Conservation (phyloP, 2,797 vertebrate genomes). For the Lindbergichthys nudifrons region DNA sequence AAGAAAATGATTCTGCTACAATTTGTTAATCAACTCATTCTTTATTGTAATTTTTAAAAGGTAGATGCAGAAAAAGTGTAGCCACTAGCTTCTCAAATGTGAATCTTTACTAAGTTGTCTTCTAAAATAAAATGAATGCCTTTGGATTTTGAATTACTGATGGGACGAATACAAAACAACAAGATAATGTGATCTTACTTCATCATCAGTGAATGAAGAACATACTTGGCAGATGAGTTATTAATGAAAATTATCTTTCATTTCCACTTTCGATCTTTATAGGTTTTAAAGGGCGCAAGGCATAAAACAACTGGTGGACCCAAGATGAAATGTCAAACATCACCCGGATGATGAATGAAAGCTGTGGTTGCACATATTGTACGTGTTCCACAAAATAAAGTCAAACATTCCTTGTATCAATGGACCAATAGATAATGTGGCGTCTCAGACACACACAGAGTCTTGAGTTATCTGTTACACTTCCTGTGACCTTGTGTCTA, state of each 20-base stretch:
- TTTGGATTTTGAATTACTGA: not conserved
- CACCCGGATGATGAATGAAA: not conserved
- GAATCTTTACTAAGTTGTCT: not conserved
- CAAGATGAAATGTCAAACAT: slow-evolving; percentile 12
- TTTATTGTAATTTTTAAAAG: not conserved
- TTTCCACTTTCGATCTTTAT: not conserved
- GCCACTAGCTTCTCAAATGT: not conserved
- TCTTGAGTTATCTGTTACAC: slow-evolving; percentile 38
- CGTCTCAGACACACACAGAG: slow-evolving; percentile 29
- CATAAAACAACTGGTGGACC: not conserved
- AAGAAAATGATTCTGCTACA: not conserved
- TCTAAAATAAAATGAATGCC: not conserved
- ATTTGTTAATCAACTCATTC: not conserved
- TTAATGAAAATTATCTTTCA: not conserved
- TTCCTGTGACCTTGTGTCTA: slow-evolving; percentile 61
- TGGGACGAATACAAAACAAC: not conserved
- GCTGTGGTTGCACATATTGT: not conserved
- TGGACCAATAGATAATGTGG: slow-evolving; percentile 5
- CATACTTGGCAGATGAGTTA: not conserved
- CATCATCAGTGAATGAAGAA: not conserved
- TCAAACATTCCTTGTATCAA: not conserved
- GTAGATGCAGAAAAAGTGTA: not conserved
- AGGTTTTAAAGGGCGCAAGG: not conserved
- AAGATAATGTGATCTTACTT: not conserved
- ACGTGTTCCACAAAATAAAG: not conserved